Percentiles rank a stretch among this genome's conserved stretches.
Conservation (phyloP, 2,113 vertebrate species). For the Podocnemis expansa region DNA sequence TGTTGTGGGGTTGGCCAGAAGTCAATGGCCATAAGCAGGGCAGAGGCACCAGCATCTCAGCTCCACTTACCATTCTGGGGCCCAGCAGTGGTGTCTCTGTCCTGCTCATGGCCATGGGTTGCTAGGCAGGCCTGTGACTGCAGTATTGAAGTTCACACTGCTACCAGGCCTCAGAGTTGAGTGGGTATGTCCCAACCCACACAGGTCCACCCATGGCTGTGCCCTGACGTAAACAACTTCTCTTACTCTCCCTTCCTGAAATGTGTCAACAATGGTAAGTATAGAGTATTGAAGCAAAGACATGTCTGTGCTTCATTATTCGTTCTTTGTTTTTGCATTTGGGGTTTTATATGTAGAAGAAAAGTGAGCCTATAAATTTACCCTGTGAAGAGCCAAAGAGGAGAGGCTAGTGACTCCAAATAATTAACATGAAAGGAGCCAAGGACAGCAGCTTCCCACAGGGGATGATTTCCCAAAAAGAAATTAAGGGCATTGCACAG, state of each 20-base stretch:
- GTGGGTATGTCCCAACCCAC: too few species aligned
- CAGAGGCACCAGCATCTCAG: too few species aligned
- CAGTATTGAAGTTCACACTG: too few species aligned
- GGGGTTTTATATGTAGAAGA: conserved; percentile 53
- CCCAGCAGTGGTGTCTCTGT: too few species aligned
- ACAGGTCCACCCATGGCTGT: too few species aligned
- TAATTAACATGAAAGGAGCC: not conserved
- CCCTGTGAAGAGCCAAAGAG: conserved; percentile 28
- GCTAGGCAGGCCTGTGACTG: too few species aligned
- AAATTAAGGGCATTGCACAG: not conserved
- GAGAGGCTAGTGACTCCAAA: conserved; percentile 41
- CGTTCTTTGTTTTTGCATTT: conserved; percentile 49
- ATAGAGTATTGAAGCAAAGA: conserved; percentile 15
- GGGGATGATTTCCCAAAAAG: conserved; percentile 1
- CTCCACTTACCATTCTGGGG: too few species aligned
- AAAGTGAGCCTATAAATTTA: conserved; percentile 52
- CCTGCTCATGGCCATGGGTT: too few species aligned
- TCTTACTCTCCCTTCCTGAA: conserved; percentile 40
- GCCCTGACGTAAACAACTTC: not conserved
- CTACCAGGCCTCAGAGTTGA: too few species aligned
- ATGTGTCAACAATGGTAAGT: conserved; percentile 12
- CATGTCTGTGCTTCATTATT: conserved; percentile 38
- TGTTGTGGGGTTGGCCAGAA: too few species aligned
- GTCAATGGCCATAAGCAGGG: too few species aligned
- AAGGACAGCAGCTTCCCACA: not conserved